Base-by-base conservation (phyloP, 2,797 vertebrate genomes). In the Passerculus sandwichensis region DNA sequence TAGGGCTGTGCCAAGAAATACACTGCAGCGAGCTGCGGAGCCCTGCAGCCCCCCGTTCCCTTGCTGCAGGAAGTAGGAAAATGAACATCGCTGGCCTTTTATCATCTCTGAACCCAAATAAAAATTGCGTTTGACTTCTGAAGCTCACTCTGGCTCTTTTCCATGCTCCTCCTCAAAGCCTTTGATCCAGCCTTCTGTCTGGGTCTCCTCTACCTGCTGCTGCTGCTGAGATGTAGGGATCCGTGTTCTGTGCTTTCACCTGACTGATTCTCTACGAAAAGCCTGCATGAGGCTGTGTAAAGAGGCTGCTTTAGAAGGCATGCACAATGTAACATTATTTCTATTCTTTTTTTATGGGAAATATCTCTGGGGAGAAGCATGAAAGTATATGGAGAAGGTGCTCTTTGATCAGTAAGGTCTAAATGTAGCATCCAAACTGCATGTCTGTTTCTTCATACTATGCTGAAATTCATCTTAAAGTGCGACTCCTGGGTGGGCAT, bases 401-500 rank as follows among this genome's bases (percentile, higher is more conserved):
- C 73, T 81, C 82, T 94, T 92, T 96, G 88, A 96, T 95, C 81
- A 91, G 75, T 74, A 87, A 92, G 84, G 86, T 87, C 86, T 89
- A 94, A 92, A 95, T 91, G 90, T 53, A 59, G 84, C 92, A 89
- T 96, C 84, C 75, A 88, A 83, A 76, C 85, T 76, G 74, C 7
- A 2, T 47, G 64, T 53, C 88, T 93, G 65, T 64, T 90, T 89
- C 93, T 91, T 91, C 75, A 12, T 67, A 34, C 88, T 79, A 60
- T 23, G 75, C 75, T 79, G 88, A 89, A 91, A 87, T 83, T 91
- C 22, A n/a, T 82, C 81, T 60, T 53, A 22, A 76, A 74, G 45
- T 67, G 85, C 72, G 71, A 23, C 25, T 89, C 42, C 92, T 89
- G 57, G 26, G 61, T 65, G 84, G 89, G 72, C 91, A 50, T 88